phyloP scores from a whole-genome alignment of 1,140 invertebrate species.

The Brachionus plicatilis region DNA sequence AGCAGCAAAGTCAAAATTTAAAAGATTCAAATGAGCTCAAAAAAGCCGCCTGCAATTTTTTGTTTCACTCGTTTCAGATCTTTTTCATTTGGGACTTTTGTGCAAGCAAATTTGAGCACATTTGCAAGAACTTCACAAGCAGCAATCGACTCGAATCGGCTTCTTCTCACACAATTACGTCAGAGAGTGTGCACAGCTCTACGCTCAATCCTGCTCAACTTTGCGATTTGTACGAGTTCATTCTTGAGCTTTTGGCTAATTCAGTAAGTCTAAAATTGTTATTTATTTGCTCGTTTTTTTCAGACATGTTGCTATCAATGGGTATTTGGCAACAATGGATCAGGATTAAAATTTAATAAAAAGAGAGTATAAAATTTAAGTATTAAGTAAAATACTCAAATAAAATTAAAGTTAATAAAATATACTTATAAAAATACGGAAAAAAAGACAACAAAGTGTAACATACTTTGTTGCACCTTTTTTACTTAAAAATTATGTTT shows the following conservation, averaged over 20 bases:
- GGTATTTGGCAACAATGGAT: too few species aligned
- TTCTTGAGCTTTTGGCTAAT: constrained; percentile 71
- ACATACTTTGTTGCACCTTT: too few species aligned
- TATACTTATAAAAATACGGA: too few species aligned
- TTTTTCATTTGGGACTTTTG: constrained; percentile 81
- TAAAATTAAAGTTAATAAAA: too few species aligned
- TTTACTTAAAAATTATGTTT: too few species aligned
- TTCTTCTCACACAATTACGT: constrained; percentile 6
- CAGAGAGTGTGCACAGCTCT: constrained; percentile 14
- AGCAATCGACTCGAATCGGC: background rate
- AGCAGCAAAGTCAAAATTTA: background rate
- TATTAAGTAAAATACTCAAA: too few species aligned
- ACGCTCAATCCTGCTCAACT: constrained; percentile 54
- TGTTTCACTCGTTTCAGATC: constrained; percentile 76
- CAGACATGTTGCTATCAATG: too few species aligned
- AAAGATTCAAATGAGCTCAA: background rate
- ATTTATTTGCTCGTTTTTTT: too few species aligned
- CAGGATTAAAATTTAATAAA: too few species aligned
- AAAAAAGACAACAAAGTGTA: too few species aligned
- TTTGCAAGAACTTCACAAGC: constrained; percentile 54
- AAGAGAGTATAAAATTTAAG: too few species aligned
- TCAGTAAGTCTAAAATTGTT: constrained; percentile 41
- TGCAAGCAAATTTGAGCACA: constrained; percentile 65
- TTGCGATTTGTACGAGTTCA: constrained; percentile 69
- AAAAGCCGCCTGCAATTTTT: constrained; percentile 63